Conservation (phyloP, 1,140 invertebrate species). For the Ditylenchus dipsaci region DNA sequence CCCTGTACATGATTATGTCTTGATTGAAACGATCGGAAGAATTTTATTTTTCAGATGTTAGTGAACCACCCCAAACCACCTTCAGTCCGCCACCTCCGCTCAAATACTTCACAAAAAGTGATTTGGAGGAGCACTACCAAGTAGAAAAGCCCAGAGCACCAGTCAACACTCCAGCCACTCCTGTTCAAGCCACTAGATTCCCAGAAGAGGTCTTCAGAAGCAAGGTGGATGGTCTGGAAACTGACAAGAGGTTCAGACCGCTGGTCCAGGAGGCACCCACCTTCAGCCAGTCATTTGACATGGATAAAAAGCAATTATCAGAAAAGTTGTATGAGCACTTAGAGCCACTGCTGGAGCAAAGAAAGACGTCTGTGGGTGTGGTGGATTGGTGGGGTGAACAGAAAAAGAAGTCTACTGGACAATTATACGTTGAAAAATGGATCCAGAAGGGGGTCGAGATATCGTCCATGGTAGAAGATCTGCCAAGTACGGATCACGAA, state of each 20-base stretch:
- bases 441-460: background rate
- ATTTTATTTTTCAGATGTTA: too few species aligned
- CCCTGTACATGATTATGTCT: too few species aligned
- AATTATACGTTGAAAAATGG: background rate
- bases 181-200: background rate
- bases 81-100: constrained; percentile 6
- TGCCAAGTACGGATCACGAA: too few species aligned
- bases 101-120: constrained; percentile 21
- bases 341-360: background rate
- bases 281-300: background rate
- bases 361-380: background rate
- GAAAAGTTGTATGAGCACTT: background rate
- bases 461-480: background rate
- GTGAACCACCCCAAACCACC: constrained; percentile 1
- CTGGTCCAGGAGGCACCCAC: constrained; percentile 17
- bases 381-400: background rate
- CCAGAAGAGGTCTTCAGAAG: constrained; percentile 5
- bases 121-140: constrained; percentile 3
- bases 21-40: too few species aligned
- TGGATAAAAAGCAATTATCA: background rate
- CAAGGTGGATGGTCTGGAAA: constrained; percentile 4
- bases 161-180: constrained; percentile 4
- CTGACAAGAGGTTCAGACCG: background rate
- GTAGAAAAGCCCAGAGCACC: background rate
- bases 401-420: background rate